These are phyloP conservation scores for Arnoldichthys spilopterus DNA, from an alignment of 2,797 vertebrate species.

Conservation along the genomic window DNA sequence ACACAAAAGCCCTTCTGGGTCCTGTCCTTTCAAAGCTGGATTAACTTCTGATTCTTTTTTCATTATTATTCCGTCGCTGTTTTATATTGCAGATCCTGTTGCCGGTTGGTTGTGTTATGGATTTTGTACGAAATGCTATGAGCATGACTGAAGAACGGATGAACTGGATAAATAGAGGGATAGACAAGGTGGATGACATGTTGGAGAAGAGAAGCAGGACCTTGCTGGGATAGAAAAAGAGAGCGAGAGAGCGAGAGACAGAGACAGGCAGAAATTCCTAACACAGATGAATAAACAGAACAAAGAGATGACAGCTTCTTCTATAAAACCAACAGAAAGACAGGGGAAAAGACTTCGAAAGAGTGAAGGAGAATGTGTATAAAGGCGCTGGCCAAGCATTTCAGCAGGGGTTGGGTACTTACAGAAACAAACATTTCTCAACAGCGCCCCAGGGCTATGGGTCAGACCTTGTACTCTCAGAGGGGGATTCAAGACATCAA, in stretches of 20 bases:
- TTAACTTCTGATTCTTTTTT: slow-evolving; percentile 31
- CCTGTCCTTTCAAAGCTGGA: slow-evolving; percentile 51
- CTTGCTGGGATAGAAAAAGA: not conserved
- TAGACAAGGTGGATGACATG: not conserved
- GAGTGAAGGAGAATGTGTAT: not conserved
- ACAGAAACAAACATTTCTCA: slow-evolving; percentile 36
- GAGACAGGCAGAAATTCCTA: no score
- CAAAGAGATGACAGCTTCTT: not conserved
- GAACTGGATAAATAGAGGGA: slow-evolving; percentile 8
- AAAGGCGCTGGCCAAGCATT: not conserved
- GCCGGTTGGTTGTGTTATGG: slow-evolving; percentile 23
- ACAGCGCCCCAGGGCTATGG: slow-evolving; percentile 13
- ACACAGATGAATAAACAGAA: not conserved
- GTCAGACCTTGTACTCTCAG: slow-evolving; percentile 41
- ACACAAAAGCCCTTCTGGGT: slow-evolving; percentile 55
- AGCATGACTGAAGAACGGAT: not conserved
- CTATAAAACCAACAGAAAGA: not conserved
- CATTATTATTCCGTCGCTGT: slow-evolving; percentile 23
- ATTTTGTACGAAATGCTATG: slow-evolving; percentile 5
- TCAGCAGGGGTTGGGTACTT: not conserved
- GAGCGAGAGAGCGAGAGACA: not conserved
- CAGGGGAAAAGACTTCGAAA: not conserved
- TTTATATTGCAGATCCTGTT: slow-evolving; percentile 25
- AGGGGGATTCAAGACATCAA: slow-evolving; percentile 41
- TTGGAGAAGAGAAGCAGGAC: not conserved